Evolutionary conservation across 2,797 vertebrate species (phyloP).

Genomic region (Micropoecilia bifurca): DNA sequence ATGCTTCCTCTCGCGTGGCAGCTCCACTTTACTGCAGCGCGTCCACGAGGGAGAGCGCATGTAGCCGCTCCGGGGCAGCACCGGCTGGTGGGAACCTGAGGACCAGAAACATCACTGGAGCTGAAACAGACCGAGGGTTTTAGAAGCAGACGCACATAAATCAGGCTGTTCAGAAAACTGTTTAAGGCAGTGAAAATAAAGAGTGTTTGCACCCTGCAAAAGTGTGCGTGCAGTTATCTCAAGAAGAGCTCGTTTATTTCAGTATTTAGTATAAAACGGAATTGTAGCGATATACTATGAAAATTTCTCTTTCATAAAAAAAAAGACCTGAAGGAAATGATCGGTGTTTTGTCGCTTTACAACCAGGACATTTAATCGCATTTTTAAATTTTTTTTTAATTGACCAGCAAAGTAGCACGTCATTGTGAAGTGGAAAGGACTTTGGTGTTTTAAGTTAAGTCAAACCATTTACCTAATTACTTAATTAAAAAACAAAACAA

Average conservation of each 20-base stretch:
- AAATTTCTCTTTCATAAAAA: neutral
- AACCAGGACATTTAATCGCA: neutral
- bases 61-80: slow-evolving; percentile 84
- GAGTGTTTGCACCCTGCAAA: neutral
- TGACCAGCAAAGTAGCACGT: neutral
- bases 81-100: slow-evolving; percentile 85
- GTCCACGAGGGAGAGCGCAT: slow-evolving; percentile 95
- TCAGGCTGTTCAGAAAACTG: neutral
- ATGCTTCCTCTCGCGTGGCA: slow-evolving; percentile 86
- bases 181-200: neutral
- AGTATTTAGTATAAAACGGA: neutral
- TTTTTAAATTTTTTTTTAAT: neutral
- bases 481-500: neutral
- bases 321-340: neutral
- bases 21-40: slow-evolving; percentile 83
- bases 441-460: neutral
- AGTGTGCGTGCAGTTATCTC: neutral
- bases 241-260: neutral
- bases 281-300: too few relatives aligned
- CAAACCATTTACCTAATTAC: neutral
- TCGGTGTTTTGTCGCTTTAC: neutral
- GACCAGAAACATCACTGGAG: slow-evolving; percentile 20
- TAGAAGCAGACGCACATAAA: neutral
- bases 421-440: too few relatives aligned
- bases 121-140: neutral